Percentiles rank a stretch among this genome's conserved stretches.
phyloP scores from a whole-genome alignment of 1,140 invertebrate genomes.

The Antheraea mylitta region DNA sequence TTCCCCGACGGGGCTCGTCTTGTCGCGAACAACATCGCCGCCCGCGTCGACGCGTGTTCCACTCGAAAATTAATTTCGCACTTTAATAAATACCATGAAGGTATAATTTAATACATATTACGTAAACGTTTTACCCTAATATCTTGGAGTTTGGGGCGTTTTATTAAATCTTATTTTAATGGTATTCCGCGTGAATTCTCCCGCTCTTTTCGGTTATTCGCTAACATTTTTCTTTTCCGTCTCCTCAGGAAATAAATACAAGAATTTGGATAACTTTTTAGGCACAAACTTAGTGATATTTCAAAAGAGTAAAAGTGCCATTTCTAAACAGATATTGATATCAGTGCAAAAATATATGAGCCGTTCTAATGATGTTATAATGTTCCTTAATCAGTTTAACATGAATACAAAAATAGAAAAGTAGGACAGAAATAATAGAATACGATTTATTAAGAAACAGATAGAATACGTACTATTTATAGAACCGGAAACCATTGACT shows the following conservation, averaged over 20 bases:
- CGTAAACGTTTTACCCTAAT: not conserved
- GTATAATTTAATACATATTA: constrained; percentile 1
- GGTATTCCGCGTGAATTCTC: not conserved
- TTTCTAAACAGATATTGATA: no score
- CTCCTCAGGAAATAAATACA: not conserved
- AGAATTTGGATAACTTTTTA: not conserved
- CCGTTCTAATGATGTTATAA: no score
- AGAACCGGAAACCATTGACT: no score
- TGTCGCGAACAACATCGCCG: not conserved
- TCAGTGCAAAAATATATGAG: no score
- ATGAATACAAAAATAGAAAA: no score
- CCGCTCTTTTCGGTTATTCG: not conserved
- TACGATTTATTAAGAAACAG: no score
- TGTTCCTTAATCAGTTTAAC: no score
- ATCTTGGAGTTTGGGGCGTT: not conserved
- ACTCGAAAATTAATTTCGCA: constrained; percentile 1
- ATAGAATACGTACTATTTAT: no score
- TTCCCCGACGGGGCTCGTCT: not conserved
- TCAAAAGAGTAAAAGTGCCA: not conserved
- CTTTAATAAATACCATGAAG: not conserved
- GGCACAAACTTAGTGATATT: not conserved
- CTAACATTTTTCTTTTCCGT: not conserved
- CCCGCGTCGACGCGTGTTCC: not conserved
- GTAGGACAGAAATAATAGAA: no score
- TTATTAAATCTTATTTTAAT: constrained; percentile 2